Base-by-base conservation (phyloP, 23 tunicate species). In the Halocynthia aurantium region DNA sequence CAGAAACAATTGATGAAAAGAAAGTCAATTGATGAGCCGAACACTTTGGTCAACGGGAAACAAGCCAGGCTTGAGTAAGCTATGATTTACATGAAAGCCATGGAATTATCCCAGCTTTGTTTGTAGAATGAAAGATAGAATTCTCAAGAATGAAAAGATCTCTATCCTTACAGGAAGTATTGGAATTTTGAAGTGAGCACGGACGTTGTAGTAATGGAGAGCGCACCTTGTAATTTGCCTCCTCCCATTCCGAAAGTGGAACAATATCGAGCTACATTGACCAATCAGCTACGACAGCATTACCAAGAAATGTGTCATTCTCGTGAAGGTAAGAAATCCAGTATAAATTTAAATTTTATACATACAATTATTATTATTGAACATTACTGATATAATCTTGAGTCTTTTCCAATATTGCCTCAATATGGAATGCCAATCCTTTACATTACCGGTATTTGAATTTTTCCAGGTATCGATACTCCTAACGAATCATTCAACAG, bases 401-500 rank as follows among this genome's bases (percentile, higher is more conserved):
- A n/a, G n/a, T n/a, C n/a, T n/a, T n/a, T n/a, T n/a, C n/a, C n/a
- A n/a, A n/a, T n/a, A n/a, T n/a, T n/a, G n/a, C n/a, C n/a, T n/a
- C n/a, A n/a, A 31, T 31, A 31, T 31, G 1, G 44, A 31, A 31
- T 31, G 44, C 44, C 44, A 31, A 31, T 4, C 2, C 2, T 31
- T 31, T 31, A 31, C 2, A 4, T 31, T 31, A 4, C 44, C 44
- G 44, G 44, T 31, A 31, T 13, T n/a, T 13, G 15, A 58, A 13
- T 67, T 20, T n/a, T 67, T 11, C 1, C 22, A 74, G 78, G 78
- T 8, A 89, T 89, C n/a, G 85, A 84, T 63, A 88, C 96, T 7
- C 96, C 96, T 8, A 52, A 72, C 13, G 96, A 89, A 69, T 89
- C 96, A 6, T 89, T 89, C 57, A 89, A 89, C 57, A 55, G 96